Evolutionary conservation across 1,140 invertebrate species (phyloP), one percentile per base, ranked within the genome.

Genomic region (Eupeodes corollae): DNA sequence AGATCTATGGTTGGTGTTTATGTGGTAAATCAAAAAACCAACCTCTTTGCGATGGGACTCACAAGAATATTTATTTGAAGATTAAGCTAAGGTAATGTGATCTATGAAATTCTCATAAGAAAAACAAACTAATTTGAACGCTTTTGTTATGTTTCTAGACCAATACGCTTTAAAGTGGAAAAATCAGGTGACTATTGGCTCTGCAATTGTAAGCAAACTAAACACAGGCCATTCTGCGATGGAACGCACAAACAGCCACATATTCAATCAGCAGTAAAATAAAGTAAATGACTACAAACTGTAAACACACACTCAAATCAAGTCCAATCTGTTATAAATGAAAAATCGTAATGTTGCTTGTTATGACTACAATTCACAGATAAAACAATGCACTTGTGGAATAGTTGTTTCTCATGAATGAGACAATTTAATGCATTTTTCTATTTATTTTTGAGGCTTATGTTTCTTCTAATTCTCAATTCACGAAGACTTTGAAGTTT

Each of bases 141-240:
- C n/a, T 31, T 33, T n/a, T 32, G 2, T 34, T 56, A 55, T 40
- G 41, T 55, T 69, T 72, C 47, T 56, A 82, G 78, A 46, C 94
- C 94, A 1, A 73, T 98, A 12, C 72, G 71, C 48, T 97, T 97
- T 57, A 70, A 74, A 55, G 90, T 96, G 2, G 78, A 82, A 41
- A 83, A 95, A 73, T 86, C 84, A 1, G 92, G 92, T 67, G 87
- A 95, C 13, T 97, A 97, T 63, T 98, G 91, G 90, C 73, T 99
- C 5, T 99, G 96, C 67, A 96, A 96, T 64, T 99, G 96, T 67
- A 99, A 99, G 68, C 94, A 98, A 68, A 95, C 94, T 3, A 76
- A 78, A 38, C 88, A 93, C 58, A 75, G 90, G 57, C 96, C 96
- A 9, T 98, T 98, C 67, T 99, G 96, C 76, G 96, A 99, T 76